Evolutionary conservation across 2,113 vertebrate species (phyloP).

Genomic region (Sylvilagus bachmani): DNA sequence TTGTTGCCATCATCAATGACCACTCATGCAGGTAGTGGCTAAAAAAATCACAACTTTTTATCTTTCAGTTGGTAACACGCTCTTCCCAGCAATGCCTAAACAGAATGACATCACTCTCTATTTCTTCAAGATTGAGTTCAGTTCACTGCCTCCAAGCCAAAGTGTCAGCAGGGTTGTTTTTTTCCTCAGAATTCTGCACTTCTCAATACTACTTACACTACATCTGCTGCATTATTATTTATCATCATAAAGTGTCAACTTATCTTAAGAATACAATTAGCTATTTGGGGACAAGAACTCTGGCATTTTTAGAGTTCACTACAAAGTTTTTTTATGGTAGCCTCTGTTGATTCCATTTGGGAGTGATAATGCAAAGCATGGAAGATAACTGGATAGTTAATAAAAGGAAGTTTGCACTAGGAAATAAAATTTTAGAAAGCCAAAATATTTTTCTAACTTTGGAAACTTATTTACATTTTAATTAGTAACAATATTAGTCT

Average conservation of each 20-base stretch:
- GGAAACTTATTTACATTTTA: not conserved
- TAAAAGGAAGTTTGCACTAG: not conserved
- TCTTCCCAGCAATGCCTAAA: not conserved
- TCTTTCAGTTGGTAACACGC: not conserved
- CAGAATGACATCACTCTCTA: not conserved
- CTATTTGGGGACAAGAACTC: not conserved
- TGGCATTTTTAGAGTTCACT: not conserved
- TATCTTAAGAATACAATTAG: not conserved
- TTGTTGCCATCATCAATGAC: not conserved
- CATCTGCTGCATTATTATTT: not conserved
- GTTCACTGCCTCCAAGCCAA: rapidly evolving
- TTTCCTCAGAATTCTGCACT: not conserved
- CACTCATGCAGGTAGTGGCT: not conserved
- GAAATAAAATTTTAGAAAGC: not conserved
- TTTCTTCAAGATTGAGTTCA: not conserved
- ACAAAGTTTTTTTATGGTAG: not conserved
- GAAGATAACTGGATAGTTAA: not conserved
- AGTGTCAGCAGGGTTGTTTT: not conserved
- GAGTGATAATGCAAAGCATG: not conserved
- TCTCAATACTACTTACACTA: not conserved
- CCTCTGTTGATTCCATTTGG: not conserved
- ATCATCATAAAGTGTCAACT: not conserved
- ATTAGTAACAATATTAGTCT: not conserved
- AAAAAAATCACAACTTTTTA: not conserved
- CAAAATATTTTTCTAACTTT: not conserved